phyloP scores from a whole-genome alignment of 2,113 vertebrate genomes.

The Erinaceus europaeus region DNA sequence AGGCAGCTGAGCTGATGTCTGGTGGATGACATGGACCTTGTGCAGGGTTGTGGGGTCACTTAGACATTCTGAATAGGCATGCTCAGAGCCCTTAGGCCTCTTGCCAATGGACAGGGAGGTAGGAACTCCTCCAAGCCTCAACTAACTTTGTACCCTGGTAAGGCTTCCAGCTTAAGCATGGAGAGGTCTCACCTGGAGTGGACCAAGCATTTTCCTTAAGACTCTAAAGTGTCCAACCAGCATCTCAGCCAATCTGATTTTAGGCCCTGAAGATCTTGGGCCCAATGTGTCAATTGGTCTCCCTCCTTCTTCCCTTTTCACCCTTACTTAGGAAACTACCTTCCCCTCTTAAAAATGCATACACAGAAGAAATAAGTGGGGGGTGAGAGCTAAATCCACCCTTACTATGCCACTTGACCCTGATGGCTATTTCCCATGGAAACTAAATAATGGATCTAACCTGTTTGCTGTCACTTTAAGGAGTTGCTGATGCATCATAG shows the following conservation, averaged over 20 bases:
- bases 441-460: slow-evolving; percentile 74
- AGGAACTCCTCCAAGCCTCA: too few relatives aligned
- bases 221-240: not conserved
- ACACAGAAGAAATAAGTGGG: slow-evolving; percentile 44
- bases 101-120: too few relatives aligned
- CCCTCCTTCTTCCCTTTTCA: not conserved
- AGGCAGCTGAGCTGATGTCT: not conserved
- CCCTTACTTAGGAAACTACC: slow-evolving; percentile 37
- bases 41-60: not conserved
- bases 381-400: slow-evolving; percentile 42
- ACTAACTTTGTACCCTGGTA: too few relatives aligned
- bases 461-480: slow-evolving; percentile 69
- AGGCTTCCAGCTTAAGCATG: not conserved
- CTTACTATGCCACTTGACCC: slow-evolving; percentile 57
- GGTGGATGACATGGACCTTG: not conserved
- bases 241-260: too few relatives aligned
- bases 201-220: not conserved
- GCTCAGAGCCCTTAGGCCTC: not conserved
- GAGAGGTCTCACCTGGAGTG: not conserved
- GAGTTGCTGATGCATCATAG: slow-evolving; percentile 58
- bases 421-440: slow-evolving; percentile 67
- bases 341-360: slow-evolving; percentile 55
- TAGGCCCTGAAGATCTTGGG: accelerated
- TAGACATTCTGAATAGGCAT: not conserved
- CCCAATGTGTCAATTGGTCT: not conserved